Percentiles rank a stretch among this genome's conserved stretches.
phyloP scores from a whole-genome alignment of 2,113 vertebrate species.

The Conger conger region DNA sequence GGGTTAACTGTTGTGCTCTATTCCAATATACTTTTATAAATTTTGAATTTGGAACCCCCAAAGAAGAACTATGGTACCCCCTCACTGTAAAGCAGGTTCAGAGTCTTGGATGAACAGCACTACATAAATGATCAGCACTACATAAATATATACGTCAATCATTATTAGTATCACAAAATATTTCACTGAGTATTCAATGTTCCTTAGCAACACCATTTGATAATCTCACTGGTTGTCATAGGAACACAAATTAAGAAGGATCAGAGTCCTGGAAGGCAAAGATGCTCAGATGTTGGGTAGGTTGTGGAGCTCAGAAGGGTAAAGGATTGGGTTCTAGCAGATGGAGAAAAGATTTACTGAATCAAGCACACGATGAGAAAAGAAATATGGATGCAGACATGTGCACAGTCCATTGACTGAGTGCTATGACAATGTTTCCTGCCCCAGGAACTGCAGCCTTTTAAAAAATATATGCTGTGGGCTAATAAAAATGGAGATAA shows the following conservation, averaged over 20 bases:
- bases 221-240: slow-evolving; percentile 19
- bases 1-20: background rate
- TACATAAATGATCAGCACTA: background rate
- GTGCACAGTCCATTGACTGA: background rate
- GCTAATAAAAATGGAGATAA: too few species aligned
- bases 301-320: background rate
- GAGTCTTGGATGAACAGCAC: background rate
- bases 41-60: too few species aligned
- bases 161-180: slow-evolving; percentile 9
- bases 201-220: slow-evolving; percentile 15
- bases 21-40: too few species aligned
- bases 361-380: background rate
- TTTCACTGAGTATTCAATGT: slow-evolving; percentile 21
- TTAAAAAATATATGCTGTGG: slow-evolving; percentile 10
- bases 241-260: slow-evolving; percentile 21
- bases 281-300: slow-evolving; percentile 19
- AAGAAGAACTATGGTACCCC: background rate
- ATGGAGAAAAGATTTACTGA: background rate
- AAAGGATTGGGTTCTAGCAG: slow-evolving; percentile 3
- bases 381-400: background rate
- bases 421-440: slow-evolving; percentile 14
- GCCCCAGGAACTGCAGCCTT: background rate
- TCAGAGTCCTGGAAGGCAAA: slow-evolving; percentile 1
- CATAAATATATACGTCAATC: too few species aligned
- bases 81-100: background rate